These are phyloP conservation scores for Phallusia fumigata DNA, from an alignment of 23 tunicate genomes.

Conservation along the genomic window DNA sequence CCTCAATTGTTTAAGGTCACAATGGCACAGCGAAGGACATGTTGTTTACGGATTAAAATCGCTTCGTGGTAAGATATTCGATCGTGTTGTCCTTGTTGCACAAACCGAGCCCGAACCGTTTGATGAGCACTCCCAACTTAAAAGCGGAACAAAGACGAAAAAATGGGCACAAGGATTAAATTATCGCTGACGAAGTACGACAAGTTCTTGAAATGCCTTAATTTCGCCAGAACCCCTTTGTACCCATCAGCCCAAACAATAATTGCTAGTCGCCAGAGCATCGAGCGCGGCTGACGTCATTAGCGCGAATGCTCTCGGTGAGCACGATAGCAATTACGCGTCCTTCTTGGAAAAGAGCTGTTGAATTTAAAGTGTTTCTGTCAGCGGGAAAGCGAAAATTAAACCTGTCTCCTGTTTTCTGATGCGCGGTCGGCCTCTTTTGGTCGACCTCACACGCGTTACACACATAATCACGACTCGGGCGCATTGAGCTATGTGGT, in stretches of 20 bases:
- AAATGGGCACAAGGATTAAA: background rate
- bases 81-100: background rate
- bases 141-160: background rate
- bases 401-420: background rate
- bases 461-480: too few species aligned
- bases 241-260: background rate
- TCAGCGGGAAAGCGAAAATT: conserved; percentile 1
- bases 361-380: conserved; percentile 7
- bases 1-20: conserved; percentile 13
- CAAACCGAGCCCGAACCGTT: background rate
- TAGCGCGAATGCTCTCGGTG: background rate
- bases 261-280: background rate
- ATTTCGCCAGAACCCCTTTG: conserved; percentile 12
- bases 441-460: background rate
- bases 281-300: conserved; percentile 1
- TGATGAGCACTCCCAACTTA: background rate
- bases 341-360: background rate
- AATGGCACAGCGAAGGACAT: background rate
- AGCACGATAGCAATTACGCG: background rate
- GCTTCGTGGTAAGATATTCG: conserved; percentile 6
- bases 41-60: conserved; percentile 14
- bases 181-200: background rate
- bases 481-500: too few species aligned
- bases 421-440: background rate
- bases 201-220: background rate